Evolutionary conservation across 2,113 vertebrate species (phyloP), one percentile per base, ranked within the genome.

Genomic region (Epinephelus cyanopodus): DNA sequence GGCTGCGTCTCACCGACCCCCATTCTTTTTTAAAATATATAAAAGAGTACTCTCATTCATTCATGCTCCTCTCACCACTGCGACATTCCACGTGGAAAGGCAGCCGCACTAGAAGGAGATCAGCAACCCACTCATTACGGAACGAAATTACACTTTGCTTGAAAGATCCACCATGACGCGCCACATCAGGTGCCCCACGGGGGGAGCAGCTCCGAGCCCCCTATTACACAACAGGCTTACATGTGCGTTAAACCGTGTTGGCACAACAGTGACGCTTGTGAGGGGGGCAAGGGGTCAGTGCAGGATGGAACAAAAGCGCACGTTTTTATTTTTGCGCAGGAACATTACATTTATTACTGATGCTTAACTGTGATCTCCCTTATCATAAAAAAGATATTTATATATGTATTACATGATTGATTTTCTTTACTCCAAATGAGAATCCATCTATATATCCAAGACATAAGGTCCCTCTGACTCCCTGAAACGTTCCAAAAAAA

Each of bases 191-290:
- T 64, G 37, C 25, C 14, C 29, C n/a, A 6, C 33, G 23, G 14
- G 48, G 62, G 47, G 47, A 1, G 11, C 42, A 5, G 25, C 25
- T 37, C 27, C 3, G 42, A 50, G 9, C 11, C 52, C 11, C 37
- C 0, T 27, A 2, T 89, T 87, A 83, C 60, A 60, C 66, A 87
- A 87, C 48, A n/a, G 12, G 23, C 68, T 25, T 29, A 62, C 68
- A 10, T 37, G 15, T 8, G n/a, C 66, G 25, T 53, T 8, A 67
- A 39, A 18, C 17, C n/a, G 2, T 52, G 50, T 63, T 76, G 70
- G 71, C 54, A 61, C 39, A 69, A 56, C 75, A 63, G 13, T 27
- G 18, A 8, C 13, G 13, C 0, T 45, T 4, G 8, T 27, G 54
- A 18, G 12, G 29, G 25, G 42, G 10, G 39, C 3, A 17, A n/a